Conservation (phyloP, 2,888 invertebrate genomes). For the Aphrophora alni region DNA sequence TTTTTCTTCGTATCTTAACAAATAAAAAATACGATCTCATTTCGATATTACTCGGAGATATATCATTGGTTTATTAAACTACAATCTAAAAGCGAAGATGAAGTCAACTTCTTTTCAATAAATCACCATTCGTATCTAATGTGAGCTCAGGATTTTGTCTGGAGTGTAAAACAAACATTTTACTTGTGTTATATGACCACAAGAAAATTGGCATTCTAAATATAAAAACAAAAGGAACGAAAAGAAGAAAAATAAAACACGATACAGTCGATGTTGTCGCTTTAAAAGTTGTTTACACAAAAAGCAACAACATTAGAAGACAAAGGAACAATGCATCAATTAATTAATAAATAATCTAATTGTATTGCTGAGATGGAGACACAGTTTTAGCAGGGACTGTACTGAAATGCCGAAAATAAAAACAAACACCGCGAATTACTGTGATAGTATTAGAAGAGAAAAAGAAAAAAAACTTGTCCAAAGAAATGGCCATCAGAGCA, state of each 20-base stretch:
- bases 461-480: constrained; percentile 4
- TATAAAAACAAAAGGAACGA: neutral
- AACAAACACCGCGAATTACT: neutral
- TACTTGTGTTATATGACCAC: neutral
- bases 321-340: neutral
- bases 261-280: neutral
- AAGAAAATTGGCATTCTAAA: neutral
- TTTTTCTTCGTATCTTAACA: too few species aligned
- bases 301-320: neutral
- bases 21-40: too few species aligned
- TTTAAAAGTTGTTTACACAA: constrained; percentile 1
- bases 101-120: too few species aligned
- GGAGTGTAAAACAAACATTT: neutral
- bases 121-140: too few species aligned
- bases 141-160: too few species aligned
- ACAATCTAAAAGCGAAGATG: too few species aligned
- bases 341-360: constrained; percentile 1
- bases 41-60: too few species aligned
- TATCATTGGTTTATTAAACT: too few species aligned
- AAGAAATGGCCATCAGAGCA: constrained; percentile 9
- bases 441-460: constrained; percentile 6
- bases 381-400: neutral
- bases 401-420: constrained; percentile 1
- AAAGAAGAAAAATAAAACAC: neutral
- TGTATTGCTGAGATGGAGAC: neutral